Evolutionary conservation across 2,797 vertebrate species (phyloP).

Genomic region (Champsocephalus gunnari): DNA sequence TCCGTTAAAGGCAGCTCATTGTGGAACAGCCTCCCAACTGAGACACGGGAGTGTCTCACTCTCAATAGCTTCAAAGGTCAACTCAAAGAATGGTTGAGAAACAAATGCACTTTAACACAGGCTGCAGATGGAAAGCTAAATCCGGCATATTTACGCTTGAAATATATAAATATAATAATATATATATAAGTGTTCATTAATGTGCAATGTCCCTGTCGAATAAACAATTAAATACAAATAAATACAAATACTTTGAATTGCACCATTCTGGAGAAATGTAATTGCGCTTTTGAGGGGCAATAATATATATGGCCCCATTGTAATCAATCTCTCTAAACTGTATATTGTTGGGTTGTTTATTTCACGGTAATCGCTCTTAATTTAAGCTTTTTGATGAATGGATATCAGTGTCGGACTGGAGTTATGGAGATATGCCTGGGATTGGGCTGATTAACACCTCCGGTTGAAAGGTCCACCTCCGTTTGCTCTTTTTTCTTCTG

Average conservation of each 20-base stretch:
- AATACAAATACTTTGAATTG: conserved; percentile 13
- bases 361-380: conserved; percentile 53
- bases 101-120: too few species aligned
- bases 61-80: too few species aligned
- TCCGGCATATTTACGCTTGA: too few species aligned
- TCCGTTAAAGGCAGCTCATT: too few species aligned
- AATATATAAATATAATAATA: too few species aligned
- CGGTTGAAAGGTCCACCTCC: conserved; percentile 55
- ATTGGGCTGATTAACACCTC: conserved; percentile 77
- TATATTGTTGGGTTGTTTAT: conserved; percentile 57
- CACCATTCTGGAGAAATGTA: conserved; percentile 18
- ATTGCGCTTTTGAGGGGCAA: conserved; percentile 11
- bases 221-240: neutral
- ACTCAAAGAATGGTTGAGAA: too few species aligned
- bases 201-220: too few species aligned
- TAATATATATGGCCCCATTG: conserved; percentile 41
- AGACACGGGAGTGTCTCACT: too few species aligned
- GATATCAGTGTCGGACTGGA: conserved; percentile 69
- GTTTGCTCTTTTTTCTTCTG: conserved; percentile 30
- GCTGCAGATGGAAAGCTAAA: too few species aligned
- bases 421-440: conserved; percentile 63
- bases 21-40: too few species aligned
- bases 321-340: conserved; percentile 52
- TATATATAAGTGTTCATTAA: too few species aligned
- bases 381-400: conserved; percentile 67